Evolutionary conservation across 2,797 vertebrate genomes (phyloP).

Genomic region (Sphenodon punctatus): DNA sequence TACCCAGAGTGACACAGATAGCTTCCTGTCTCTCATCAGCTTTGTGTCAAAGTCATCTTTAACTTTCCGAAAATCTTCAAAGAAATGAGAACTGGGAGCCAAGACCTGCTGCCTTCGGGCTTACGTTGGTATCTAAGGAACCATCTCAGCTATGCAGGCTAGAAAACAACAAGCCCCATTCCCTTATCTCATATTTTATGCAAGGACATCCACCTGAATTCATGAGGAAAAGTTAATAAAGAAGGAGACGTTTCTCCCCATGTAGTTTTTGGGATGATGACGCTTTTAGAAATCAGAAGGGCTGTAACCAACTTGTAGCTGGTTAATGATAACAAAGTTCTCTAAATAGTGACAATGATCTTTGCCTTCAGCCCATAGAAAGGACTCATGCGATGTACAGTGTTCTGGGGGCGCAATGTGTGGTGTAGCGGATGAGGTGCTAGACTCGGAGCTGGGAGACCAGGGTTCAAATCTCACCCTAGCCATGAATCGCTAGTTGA

Average conservation of each 20-base stretch:
- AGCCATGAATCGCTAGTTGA: too few species aligned
- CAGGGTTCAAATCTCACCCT: too few species aligned
- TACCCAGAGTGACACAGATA: slow-evolving; percentile 60
- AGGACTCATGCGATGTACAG: too few species aligned
- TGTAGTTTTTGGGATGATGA: not conserved
- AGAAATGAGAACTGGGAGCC: slow-evolving; percentile 44
- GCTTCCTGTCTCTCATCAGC: slow-evolving; percentile 49
- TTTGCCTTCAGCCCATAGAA: too few species aligned
- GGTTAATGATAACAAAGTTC: too few species aligned
- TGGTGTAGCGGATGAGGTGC: too few species aligned
- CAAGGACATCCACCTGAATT: slow-evolving; percentile 69
- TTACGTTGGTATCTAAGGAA: slow-evolving; percentile 75
- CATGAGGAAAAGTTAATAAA: slow-evolving; percentile 65
- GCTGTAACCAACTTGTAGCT: not conserved
- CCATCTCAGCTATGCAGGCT: slow-evolving; percentile 63
- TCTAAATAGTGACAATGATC: too few species aligned
- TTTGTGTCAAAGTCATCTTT: slow-evolving; percentile 50
- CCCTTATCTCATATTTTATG: slow-evolving; percentile 72
- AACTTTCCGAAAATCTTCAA: slow-evolving; percentile 57
- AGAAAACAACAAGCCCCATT: slow-evolving; percentile 55
- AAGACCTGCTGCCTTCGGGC: slow-evolving; percentile 64
- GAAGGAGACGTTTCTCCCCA: slow-evolving; percentile 33
- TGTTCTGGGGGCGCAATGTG: too few species aligned
- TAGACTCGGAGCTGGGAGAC: too few species aligned
- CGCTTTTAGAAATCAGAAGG: slow-evolving; percentile 2